phyloP scores from a whole-genome alignment of 2,888 invertebrate species.

The Gastracanthus pulcherrimus region DNA sequence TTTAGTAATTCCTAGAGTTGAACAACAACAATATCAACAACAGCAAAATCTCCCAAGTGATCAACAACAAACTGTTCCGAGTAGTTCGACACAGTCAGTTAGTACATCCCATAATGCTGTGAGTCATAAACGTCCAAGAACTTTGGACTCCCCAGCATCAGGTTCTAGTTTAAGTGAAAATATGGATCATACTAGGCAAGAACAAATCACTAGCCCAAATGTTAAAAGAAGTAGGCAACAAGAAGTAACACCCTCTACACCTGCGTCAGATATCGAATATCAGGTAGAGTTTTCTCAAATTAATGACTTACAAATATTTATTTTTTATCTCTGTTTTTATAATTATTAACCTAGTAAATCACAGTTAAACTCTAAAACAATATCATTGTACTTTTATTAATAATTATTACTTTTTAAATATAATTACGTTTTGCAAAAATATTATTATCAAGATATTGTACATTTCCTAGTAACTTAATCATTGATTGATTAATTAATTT shows the following conservation, averaged over 20 bases:
- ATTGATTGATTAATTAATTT: too few species aligned
- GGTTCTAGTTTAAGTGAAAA: constrained; percentile 70
- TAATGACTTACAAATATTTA: neutral
- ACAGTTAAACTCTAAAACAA: too few species aligned
- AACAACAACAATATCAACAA: constrained; percentile 68
- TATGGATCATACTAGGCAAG: constrained; percentile 70
- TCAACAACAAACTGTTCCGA: constrained; percentile 75
- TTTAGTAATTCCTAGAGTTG: constrained; percentile 72
- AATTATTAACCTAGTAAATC: too few species aligned
- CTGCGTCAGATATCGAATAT: constrained; percentile 74
- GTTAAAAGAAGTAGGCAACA: constrained; percentile 70
- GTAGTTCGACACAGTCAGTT: constrained; percentile 83
- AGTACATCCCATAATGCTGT: constrained; percentile 82
- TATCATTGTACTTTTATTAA: too few species aligned
- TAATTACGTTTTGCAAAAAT: too few species aligned
- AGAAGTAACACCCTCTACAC: constrained; percentile 68
- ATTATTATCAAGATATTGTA: too few species aligned
- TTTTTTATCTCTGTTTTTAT: too few species aligned
- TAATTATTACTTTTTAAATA: too few species aligned
- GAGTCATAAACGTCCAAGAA: constrained; percentile 81
- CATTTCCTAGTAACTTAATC: too few species aligned
- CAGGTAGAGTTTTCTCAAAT: constrained; percentile 64
- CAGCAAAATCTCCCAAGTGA: constrained; percentile 71
- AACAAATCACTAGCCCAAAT: constrained; percentile 72
- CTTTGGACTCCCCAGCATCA: constrained; percentile 70